Base-by-base conservation (phyloP, 2,797 vertebrate genomes). In the Sebastolobus altivelis region DNA sequence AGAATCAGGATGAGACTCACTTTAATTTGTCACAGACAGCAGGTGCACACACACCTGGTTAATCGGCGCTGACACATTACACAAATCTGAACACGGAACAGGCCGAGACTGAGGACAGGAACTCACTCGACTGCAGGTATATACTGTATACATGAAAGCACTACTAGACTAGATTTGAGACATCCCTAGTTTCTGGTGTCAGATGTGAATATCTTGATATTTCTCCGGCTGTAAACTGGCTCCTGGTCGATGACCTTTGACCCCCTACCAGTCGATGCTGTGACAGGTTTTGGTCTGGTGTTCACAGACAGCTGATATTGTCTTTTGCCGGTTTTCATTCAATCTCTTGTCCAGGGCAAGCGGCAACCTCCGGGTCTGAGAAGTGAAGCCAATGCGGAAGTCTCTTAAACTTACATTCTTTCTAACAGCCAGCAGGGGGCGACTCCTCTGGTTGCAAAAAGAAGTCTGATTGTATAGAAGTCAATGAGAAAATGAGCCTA, bases 241-340 rank as follows among this genome's bases (percentile, higher is more conserved):
- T 25, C 54, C 54, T 13, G 54, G 0, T 46, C 7, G 43, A 16
- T 29, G 55, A 58, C 13, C 55, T 58, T 0, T 58, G 55, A 29
- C 55, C 25, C 13, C 25, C 2, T 46, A 5, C 18, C 46, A 20
- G 7, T 52, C 13, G 12, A 29, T 29, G 55, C 25, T 29, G 12
- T 58, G 55, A 29, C 3, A 0, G 25, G 55, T 58, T 25, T 55
- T 55, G 3, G 7, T 25, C 54, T 55, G 54, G 54, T 55, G 8
- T n/a, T 54, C 49, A 9, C 20, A 22, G 49, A 13, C 54, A 13
- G 54, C 54, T 55, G n/a, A 13, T 55, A 0, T 55, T 13, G 22
- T 55, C 54, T 25, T 22, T 55, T 46, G 43, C 43, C 16, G 0
- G 0, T 46, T 16, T 18, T 2, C 43, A 18, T 46, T 46, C 43